Percentiles rank a stretch among this genome's conserved stretches.
These are phyloP conservation scores for Chymomyza fuscimana DNA, from an alignment of 2,888 invertebrate species.

Conservation along the genomic window DNA sequence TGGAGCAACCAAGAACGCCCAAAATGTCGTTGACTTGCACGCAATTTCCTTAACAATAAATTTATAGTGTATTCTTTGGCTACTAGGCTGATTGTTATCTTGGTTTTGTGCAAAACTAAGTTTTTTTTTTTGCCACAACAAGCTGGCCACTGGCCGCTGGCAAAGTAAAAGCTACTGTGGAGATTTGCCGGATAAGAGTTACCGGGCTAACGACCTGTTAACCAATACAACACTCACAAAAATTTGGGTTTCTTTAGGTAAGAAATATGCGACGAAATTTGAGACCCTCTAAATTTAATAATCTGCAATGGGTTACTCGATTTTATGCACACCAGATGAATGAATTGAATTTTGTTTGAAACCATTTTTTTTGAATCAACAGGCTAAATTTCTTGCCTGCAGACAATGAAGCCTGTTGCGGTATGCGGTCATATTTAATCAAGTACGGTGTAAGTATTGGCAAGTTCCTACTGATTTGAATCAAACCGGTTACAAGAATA, in stretches of 20 bases:
- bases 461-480: no score
- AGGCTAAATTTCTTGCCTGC: no score
- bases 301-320: no score
- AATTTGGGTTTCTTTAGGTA: neutral
- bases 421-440: no score
- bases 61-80: neutral
- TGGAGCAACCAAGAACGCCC: constrained; percentile 51
- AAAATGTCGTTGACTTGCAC: constrained; percentile 57
- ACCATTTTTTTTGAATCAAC: no score
- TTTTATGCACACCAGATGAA: no score
- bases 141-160: constrained; percentile 3
- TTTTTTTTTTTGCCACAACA: neutral
- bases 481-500: no score
- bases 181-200: constrained; percentile 46
- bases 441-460: no score
- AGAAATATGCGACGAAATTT: no score
- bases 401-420: no score
- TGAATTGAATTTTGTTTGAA: no score
- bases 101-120: neutral
- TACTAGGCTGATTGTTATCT: neutral
- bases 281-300: no score
- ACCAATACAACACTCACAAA: constrained; percentile 7
- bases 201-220: constrained; percentile 58
- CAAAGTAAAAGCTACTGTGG: constrained; percentile 18
- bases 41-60: constrained; percentile 1